A percentile compares a stretch with the other conserved stretches of the same genome.
phyloP scores from a whole-genome alignment of 1,140 invertebrate species.

The Zaprionus taronus region DNA sequence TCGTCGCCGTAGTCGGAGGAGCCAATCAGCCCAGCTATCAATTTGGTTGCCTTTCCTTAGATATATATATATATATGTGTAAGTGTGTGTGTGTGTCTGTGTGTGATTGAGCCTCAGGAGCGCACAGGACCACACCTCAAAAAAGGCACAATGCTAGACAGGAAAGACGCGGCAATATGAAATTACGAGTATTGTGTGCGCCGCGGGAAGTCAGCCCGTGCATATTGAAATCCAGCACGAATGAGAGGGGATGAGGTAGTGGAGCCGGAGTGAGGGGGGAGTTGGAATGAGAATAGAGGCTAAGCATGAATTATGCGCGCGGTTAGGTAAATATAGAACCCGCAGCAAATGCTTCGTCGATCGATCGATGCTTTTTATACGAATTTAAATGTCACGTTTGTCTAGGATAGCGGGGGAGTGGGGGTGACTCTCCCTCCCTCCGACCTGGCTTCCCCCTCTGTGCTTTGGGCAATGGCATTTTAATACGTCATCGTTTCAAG shows the following conservation, averaged over 20 bases:
- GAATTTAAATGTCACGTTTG: slow-evolving; percentile 80
- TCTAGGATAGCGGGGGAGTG: slow-evolving; percentile 10
- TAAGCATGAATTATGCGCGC: slow-evolving; percentile 76
- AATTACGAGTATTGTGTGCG: slow-evolving; percentile 40
- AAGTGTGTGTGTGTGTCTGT: background rate
- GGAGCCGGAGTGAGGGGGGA: background rate
- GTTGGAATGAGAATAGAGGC: slow-evolving; percentile 27
- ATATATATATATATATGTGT: background rate
- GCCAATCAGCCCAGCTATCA: slow-evolving; percentile 46
- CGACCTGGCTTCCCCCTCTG: background rate
- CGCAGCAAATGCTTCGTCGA: slow-evolving; percentile 62
- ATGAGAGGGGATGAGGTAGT: too few species aligned
- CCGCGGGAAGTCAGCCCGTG: slow-evolving; percentile 34
- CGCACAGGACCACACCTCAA: slow-evolving; percentile 69
- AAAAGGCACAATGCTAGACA: slow-evolving; percentile 20
- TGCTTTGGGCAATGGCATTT: slow-evolving; percentile 62
- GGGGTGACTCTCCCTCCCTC: slow-evolving; percentile 10
- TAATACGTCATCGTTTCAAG: slow-evolving; percentile 80
- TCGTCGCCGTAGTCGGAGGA: slow-evolving; percentile 19
- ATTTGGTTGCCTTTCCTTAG: slow-evolving; percentile 10
- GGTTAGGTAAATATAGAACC: slow-evolving; percentile 79
- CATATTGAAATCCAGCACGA: slow-evolving; percentile 46
- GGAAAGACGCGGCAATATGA: slow-evolving; percentile 36
- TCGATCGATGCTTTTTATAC: slow-evolving; percentile 79
- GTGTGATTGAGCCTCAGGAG: slow-evolving; percentile 42